These are phyloP conservation scores for Hippocampus kuda DNA, from an alignment of 2,797 vertebrate genomes.

Conservation along the genomic window DNA sequence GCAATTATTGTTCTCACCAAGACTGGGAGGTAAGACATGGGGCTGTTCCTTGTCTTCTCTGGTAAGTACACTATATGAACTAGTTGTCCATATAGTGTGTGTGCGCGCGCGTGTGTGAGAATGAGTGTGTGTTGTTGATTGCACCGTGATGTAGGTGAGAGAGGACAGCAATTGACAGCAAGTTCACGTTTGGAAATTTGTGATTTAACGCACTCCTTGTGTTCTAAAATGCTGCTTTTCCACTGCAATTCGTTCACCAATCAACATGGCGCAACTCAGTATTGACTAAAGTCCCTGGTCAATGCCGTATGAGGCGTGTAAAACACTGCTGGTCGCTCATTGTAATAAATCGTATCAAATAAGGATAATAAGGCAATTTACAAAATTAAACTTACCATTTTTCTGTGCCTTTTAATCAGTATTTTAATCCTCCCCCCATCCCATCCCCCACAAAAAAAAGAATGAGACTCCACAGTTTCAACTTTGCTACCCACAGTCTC, in stretches of 20 bases:
- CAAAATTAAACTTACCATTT: no score
- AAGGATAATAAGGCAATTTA: no score
- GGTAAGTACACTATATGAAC: constrained; percentile 37
- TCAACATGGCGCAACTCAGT: background rate
- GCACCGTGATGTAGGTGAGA: background rate
- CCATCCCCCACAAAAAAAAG: no score
- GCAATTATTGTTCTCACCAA: constrained; percentile 94
- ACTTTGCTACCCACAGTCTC: no score
- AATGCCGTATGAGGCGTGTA: background rate
- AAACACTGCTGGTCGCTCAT: background rate
- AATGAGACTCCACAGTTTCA: no score
- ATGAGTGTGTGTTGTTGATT: background rate
- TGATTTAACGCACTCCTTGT: background rate
- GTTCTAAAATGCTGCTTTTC: background rate
- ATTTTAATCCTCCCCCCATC: no score
- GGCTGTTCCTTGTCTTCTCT: background rate
- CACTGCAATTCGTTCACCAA: background rate
- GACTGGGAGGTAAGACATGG: constrained; percentile 83
- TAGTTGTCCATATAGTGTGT: background rate
- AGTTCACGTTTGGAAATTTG: background rate
- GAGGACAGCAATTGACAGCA: background rate
- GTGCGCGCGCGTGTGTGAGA: background rate
- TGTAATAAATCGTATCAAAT: background rate
- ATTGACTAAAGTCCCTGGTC: background rate
- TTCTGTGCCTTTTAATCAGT: no score